Evolutionary conservation across 2,888 invertebrate species (phyloP), one percentile per base, ranked within the genome.

Genomic region (Zele albiditarsus): DNA sequence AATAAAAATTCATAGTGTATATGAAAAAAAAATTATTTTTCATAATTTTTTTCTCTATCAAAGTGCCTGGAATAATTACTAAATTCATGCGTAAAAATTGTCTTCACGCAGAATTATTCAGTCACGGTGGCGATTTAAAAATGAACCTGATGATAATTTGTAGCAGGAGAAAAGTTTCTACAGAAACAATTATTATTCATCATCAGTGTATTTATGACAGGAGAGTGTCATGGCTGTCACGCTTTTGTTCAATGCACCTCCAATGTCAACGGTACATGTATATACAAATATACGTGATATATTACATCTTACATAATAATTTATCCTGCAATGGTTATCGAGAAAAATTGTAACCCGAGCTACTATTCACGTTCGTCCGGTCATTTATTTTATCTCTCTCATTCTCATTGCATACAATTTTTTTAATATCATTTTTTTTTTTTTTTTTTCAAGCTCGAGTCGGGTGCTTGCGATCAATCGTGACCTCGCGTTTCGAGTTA

Each of bases 271-370:
- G 10, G 53, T 20, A 20, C 53, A 53, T 53, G 8, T 20, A 53
- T 4, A 53, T 6, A 53, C 2, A 53, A n/a, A 20, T 53, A 28
- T 28, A 28, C 31, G 60, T 65, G 65, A 71, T 57, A 69, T 74
- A 70, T 74, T 27, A 65, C 58, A 46, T 63, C 70, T 74, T 74
- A 74, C 70, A 74, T 74, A 71, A 74, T 74, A 74, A 74, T 74
- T 53, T 74, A 74, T 74, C 70, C 20, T 14, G 33, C 28, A 33
- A 63, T 70, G 65, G 66, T 58, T 57, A 16, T 42, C 28, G 63
- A n/a, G 23, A 33, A 71, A 25, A 70, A 74, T 74, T 46, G 74
- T 74, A 74, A 74, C 66, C 49, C 28, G 70, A 74, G 70, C 25
- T 38, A 62, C 16, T 70, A 58, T 46, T 38, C 38, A 25, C 16